Evolutionary conservation across 64 coral and sea anemone genomes (phyloP).

Genomic region (Dendrophyllia cribrosa): DNA sequence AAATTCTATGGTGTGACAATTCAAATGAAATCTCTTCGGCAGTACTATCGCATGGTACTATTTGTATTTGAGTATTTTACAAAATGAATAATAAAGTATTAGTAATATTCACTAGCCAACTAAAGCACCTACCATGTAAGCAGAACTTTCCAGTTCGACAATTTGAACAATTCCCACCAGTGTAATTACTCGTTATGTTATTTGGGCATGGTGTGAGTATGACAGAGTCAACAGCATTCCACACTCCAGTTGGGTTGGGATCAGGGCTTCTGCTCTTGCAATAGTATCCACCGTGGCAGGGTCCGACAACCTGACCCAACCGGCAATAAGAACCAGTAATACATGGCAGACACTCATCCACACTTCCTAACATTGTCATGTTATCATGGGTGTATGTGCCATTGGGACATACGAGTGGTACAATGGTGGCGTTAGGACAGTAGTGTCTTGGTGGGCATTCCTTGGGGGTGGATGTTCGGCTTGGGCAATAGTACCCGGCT

Average conservation of each 20-base stretch:
- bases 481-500: slow-evolving; percentile 75
- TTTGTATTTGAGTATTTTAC: no score
- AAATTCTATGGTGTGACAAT: no score
- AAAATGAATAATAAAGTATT: no score
- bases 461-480: slow-evolving; percentile 38
- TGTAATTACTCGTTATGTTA: slow-evolving; percentile 2
- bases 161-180: not conserved
- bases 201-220: slow-evolving; percentile 9
- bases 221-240: slow-evolving; percentile 13
- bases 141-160: slow-evolving; percentile 17
- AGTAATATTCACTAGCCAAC: not conserved
- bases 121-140: not conserved
- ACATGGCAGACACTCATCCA: slow-evolving; percentile 80
- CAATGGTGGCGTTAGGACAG: slow-evolving; percentile 80
- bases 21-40: no score
- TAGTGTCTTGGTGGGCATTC: slow-evolving; percentile 77
- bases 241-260: slow-evolving; percentile 55
- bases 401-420: slow-evolving; percentile 83
- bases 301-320: slow-evolving; percentile 65
- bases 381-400: slow-evolving; percentile 92
- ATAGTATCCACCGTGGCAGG: slow-evolving; percentile 87
- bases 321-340: slow-evolving; percentile 89
- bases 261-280: slow-evolving; percentile 96
- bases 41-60: no score
- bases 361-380: slow-evolving; percentile 73